These are phyloP conservation scores for Cotesia typhae DNA, from an alignment of 1,140 invertebrate genomes.

Conservation along the genomic window DNA sequence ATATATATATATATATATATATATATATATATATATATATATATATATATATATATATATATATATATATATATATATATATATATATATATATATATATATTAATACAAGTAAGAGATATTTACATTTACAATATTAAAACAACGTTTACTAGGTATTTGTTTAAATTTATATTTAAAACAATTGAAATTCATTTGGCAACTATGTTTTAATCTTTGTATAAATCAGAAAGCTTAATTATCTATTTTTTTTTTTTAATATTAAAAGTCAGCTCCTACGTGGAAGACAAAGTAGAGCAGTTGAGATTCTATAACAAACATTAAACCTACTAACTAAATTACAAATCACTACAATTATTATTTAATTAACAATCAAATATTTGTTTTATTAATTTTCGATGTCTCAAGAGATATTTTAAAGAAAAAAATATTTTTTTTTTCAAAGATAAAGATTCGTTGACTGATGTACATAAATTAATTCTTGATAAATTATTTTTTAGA, in stretches of 20 bases:
- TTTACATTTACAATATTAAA: constrained; percentile 17
- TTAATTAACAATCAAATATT: not conserved
- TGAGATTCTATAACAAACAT: constrained; percentile 13
- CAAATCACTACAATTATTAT: not conserved
- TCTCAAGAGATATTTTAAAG: too few relatives aligned
- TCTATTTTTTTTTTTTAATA: constrained; percentile 3
- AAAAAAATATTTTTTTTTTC: too few relatives aligned
- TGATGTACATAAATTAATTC: too few relatives aligned
- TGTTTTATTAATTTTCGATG: too few relatives aligned
- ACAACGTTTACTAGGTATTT: not conserved
- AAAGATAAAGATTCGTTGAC: too few relatives aligned
- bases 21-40: not conserved
- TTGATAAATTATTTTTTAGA: too few relatives aligned
- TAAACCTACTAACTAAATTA: not conserved
- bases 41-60: not conserved
- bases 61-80: not conserved
- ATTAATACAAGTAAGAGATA: constrained; percentile 11
- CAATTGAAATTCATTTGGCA: constrained; percentile 11
- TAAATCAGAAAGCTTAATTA: constrained; percentile 1
- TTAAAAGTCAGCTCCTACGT: not conserved
- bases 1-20: not conserved
- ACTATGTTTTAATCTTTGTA: constrained; percentile 19
- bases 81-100: not conserved
- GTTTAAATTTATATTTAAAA: not conserved
- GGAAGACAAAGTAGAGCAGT: constrained; percentile 17